A percentile compares a stretch with the other conserved stretches of the same genome.
Evolutionary conservation across 2,797 vertebrate genomes (phyloP).

Genomic region (Leucoraja ocellata): DNA sequence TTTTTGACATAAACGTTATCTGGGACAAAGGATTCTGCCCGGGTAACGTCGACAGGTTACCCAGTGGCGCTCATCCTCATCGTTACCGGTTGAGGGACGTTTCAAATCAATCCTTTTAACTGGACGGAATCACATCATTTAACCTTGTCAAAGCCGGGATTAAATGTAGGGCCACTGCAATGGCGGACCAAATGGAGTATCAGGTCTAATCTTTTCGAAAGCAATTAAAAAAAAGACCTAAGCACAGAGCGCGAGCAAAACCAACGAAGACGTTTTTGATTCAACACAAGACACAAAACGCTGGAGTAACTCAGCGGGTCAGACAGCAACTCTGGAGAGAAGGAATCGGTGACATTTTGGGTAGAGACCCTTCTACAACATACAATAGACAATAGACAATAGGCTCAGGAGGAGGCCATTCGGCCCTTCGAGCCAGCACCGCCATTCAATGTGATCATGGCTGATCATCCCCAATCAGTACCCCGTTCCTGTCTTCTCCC

Average conservation of each 20-base stretch:
- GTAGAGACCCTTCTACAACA: no score
- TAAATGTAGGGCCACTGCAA: background rate
- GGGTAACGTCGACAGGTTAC: background rate
- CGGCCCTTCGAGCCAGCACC: no score
- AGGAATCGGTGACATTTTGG: no score
- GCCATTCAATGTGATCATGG: no score
- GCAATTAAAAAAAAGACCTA: background rate
- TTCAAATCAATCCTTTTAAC: background rate
- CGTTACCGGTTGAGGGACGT: background rate
- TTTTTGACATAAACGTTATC: background rate
- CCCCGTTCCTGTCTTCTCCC: no score
- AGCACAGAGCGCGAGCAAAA: background rate
- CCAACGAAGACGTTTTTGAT: background rate
- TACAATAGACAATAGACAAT: no score
- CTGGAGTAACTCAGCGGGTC: no score
- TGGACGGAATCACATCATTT: background rate
- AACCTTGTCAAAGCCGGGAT: background rate
- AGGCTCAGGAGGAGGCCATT: no score
- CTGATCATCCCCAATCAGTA: no score
- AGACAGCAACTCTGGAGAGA: no score
- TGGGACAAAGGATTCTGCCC: background rate
- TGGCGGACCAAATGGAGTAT: background rate
- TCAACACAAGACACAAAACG: background rate
- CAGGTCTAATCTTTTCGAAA: no score
- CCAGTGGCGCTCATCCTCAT: background rate